A percentile compares a stretch with the other conserved stretches of the same genome.
phyloP scores from a whole-genome alignment of 2,888 invertebrate species.

The Alsophila aescularia region DNA sequence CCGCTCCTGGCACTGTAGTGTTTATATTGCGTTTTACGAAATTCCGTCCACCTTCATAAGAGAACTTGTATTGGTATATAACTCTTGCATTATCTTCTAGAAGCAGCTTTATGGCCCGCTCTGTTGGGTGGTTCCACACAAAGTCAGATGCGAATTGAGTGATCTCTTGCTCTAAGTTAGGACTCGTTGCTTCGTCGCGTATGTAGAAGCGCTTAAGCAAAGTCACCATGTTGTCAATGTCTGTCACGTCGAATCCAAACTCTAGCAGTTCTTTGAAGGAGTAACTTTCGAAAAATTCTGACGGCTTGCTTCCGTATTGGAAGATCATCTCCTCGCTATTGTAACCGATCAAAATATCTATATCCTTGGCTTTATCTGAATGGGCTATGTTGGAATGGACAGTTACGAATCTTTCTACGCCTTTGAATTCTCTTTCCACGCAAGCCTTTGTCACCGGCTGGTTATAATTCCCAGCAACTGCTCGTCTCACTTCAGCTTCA shows the following conservation, averaged over 20 bases:
- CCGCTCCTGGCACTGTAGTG: slow-evolving; percentile 22
- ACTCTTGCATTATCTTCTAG: slow-evolving; percentile 34
- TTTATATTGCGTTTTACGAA: slow-evolving; percentile 35
- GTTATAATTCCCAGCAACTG: slow-evolving; percentile 15
- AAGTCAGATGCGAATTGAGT: slow-evolving; percentile 47
- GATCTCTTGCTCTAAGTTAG: slow-evolving; percentile 13
- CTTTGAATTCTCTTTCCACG: slow-evolving; percentile 30
- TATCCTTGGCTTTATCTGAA: slow-evolving; percentile 24
- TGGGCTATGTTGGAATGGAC: slow-evolving; percentile 31
- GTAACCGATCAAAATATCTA: slow-evolving; percentile 30
- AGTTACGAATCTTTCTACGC: slow-evolving; percentile 25
- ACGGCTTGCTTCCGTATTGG: slow-evolving; percentile 17
- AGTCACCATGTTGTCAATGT: background rate
- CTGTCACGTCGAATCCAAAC: slow-evolving; percentile 9
- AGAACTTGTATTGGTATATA: slow-evolving; percentile 51
- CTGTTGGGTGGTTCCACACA: slow-evolving; percentile 41
- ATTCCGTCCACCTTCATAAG: slow-evolving; percentile 51
- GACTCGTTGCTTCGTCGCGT: slow-evolving; percentile 4
- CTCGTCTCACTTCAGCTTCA: background rate
- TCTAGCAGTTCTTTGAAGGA: slow-evolving; percentile 5
- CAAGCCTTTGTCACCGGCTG: slow-evolving; percentile 32
- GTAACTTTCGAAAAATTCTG: slow-evolving; percentile 19
- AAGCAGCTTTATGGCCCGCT: slow-evolving; percentile 42
- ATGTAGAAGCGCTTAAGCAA: slow-evolving; percentile 4
- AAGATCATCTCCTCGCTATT: slow-evolving; percentile 39